Base-by-base conservation (phyloP, 2,888 invertebrate species). In the Ormia ochracea region DNA sequence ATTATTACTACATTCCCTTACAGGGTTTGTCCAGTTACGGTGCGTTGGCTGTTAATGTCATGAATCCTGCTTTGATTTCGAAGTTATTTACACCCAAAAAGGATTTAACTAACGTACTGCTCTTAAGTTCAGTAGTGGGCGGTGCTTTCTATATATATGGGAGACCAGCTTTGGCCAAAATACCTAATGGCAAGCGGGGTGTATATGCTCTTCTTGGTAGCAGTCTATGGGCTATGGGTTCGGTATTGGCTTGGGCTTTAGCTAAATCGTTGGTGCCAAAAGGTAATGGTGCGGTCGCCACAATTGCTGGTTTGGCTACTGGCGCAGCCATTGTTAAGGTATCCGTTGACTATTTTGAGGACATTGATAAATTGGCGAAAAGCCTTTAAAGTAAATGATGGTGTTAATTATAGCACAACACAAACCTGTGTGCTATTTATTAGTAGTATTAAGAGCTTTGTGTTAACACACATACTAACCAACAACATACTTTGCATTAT, bases 171-270 rank as follows among this genome's bases (percentile, higher is more conserved):
- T 91, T 97, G 88, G 91, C 92, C 73, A 90, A 90, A n/a, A 92
- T 94, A 7, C 88, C 92, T 9, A 92, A 91, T 28, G 91, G 92
- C 74, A 92, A 92, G 82, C 92, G 92, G 74, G 91, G 93, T 82
- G 90, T 92, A 31, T 96, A 93, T 91, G 95, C 90, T 10, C 26
- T 92, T 81, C 85, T 94, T 76, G 95, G 95, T 63, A 94, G 96
- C 50, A 91, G 95, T 9, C 91, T 97, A 21, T 95, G 97, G 91
- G 96, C 96, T 82, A 93, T 98, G 86, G 97, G 98, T 12, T 96
- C 97, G 0, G 94, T 97, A 54, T 92, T 98, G 73, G 90, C 95
- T 81, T 97, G 97, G 95, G 97, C 97, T 7, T 93, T 97, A 38
- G 90, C 96, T 43, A 93, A 96, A 86, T 94, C 94, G 83, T 91